Evolutionary conservation across 2,888 invertebrate genomes (phyloP).

Genomic region (Sphaeridia pumilis): DNA sequence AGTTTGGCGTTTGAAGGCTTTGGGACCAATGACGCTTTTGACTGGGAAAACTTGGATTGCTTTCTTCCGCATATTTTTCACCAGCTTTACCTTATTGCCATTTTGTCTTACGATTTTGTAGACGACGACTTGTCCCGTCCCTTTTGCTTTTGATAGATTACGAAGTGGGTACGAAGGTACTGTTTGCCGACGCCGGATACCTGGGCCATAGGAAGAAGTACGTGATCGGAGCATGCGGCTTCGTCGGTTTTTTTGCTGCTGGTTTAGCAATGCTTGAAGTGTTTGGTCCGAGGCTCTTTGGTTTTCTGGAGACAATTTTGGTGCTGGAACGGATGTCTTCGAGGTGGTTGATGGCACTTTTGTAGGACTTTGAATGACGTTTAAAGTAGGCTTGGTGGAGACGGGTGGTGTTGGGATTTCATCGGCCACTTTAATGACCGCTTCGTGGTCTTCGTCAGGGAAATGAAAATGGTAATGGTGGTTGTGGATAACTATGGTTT

Average conservation of each 20-base stretch:
- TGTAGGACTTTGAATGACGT: neutral
- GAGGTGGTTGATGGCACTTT: too few relatives aligned
- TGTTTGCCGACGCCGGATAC: neutral
- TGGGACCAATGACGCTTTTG: neutral
- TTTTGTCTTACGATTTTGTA: neutral
- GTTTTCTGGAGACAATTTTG: too few relatives aligned
- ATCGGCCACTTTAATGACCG: neutral
- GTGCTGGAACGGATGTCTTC: too few relatives aligned
- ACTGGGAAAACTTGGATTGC: neutral
- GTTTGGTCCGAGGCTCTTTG: too few relatives aligned
- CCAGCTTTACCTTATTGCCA: neutral
- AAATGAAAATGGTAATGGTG: constrained; percentile 9
- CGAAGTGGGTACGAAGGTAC: neutral
- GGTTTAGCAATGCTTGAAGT: too few relatives aligned
- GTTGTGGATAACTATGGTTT: constrained; percentile 7
- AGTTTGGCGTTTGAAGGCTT: neutral
- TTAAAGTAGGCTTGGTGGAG: neutral
- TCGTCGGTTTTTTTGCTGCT: too few relatives aligned
- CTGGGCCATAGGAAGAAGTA: neutral
- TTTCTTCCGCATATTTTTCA: constrained; percentile 6
- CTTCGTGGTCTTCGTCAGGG: neutral
- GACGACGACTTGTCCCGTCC: constrained; percentile 5
- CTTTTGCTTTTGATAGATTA: constrained; percentile 4
- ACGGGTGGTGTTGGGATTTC: neutral
- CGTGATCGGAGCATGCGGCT: too few relatives aligned